A percentile compares a stretch with the other conserved stretches of the same genome.
Conservation (phyloP, 2,888 invertebrate genomes). For the Trissolcus brochymenae region DNA sequence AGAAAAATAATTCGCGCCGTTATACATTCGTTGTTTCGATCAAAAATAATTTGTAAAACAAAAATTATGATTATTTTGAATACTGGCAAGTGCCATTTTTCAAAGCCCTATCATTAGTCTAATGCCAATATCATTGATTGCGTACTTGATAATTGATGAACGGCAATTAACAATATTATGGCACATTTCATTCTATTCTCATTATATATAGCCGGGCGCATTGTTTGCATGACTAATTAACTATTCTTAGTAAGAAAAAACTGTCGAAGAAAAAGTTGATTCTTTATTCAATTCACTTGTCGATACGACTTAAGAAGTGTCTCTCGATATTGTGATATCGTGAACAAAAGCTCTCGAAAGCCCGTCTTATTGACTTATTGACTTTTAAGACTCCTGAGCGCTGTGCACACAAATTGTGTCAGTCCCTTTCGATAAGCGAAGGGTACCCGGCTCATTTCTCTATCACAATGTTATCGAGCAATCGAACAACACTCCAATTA, state of each 20-base stretch:
- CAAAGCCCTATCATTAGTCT: constrained; percentile 10
- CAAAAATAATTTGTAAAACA: too few relatives aligned
- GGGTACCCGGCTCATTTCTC: constrained; percentile 18
- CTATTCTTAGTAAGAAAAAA: constrained; percentile 19
- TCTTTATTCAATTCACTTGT: constrained; percentile 33
- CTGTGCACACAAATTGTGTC: constrained; percentile 32
- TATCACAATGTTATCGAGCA: constrained; percentile 33
- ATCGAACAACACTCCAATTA: constrained; percentile 40
- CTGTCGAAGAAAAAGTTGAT: constrained; percentile 27
- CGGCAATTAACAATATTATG: constrained; percentile 31
- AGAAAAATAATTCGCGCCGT: too few relatives aligned
- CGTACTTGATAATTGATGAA: constrained; percentile 22
- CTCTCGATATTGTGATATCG: constrained; percentile 29
- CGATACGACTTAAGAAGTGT: constrained; percentile 34
- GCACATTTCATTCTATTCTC: constrained; percentile 17
- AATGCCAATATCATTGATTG: constrained; percentile 13
- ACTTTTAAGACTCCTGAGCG: constrained; percentile 20
- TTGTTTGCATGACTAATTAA: constrained; percentile 35
- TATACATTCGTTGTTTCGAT: too few relatives aligned
- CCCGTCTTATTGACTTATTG: constrained; percentile 39
- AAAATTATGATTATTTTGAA: too few relatives aligned
- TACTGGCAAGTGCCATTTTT: constrained; percentile 8
- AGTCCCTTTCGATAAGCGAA: constrained; percentile 30
- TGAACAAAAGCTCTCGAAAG: constrained; percentile 36
- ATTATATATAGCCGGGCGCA: constrained; percentile 12